Evolutionary conservation across 2,888 invertebrate genomes (phyloP).

Genomic region (Argyresthia albistria): DNA sequence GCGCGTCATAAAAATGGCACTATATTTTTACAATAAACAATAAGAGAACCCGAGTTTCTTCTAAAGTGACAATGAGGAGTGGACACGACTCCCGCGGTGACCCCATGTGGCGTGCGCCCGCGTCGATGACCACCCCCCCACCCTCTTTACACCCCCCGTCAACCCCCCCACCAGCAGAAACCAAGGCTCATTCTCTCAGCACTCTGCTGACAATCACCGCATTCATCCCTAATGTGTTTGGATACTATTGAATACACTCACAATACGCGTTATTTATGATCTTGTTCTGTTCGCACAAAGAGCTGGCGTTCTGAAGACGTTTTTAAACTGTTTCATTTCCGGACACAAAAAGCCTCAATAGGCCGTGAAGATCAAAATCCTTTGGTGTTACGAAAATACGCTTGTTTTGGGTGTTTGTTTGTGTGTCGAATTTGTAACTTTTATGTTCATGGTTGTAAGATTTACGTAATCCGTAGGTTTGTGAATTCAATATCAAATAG

Average conservation of each 20-base stretch:
- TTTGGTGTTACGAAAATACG: background rate
- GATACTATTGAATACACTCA: slow-evolving; percentile 50
- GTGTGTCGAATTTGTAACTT: too few species aligned
- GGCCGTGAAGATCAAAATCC: background rate
- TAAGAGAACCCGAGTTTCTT: slow-evolving; percentile 16
- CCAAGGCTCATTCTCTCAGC: slow-evolving; percentile 15
- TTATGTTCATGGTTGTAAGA: too few species aligned
- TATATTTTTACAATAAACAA: slow-evolving; percentile 4
- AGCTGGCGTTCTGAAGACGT: slow-evolving; percentile 29
- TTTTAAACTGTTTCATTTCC: slow-evolving; percentile 61
- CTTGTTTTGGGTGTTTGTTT: too few species aligned
- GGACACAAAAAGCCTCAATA: slow-evolving; percentile 20
- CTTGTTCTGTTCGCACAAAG: slow-evolving; percentile 51
- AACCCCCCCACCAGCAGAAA: slow-evolving; percentile 30
- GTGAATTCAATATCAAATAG: too few species aligned
- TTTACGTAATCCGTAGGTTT: too few species aligned
- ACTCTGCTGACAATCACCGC: slow-evolving; percentile 54
- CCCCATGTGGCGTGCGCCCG: slow-evolving; percentile 18
- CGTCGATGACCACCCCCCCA: slow-evolving; percentile 5
- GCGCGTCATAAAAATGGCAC: slow-evolving; percentile 2
- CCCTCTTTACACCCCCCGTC: slow-evolving; percentile 12
- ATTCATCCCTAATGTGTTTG: slow-evolving; percentile 66
- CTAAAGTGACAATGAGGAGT: slow-evolving; percentile 33
- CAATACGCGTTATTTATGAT: slow-evolving; percentile 60
- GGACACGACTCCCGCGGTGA: slow-evolving; percentile 17